Percentiles rank a stretch among this genome's conserved stretches.
Evolutionary conservation across 1,140 invertebrate species (phyloP).

Genomic region (Lordiphosa stackelbergi): DNA sequence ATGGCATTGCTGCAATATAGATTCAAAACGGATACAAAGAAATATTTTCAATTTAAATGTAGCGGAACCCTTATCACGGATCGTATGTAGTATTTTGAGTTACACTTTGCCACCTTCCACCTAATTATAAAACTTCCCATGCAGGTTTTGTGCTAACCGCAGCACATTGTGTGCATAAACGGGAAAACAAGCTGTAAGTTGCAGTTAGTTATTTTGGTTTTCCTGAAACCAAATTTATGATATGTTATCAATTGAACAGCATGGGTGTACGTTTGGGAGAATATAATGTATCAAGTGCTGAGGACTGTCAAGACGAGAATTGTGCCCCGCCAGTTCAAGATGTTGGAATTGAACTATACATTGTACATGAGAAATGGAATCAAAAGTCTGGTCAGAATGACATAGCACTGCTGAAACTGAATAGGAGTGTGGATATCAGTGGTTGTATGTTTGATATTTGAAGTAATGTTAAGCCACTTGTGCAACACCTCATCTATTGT

Average conservation of each 20-base stretch:
- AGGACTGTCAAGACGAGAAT: background rate
- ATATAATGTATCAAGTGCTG: conserved; percentile 3
- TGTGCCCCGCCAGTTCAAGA: conserved; percentile 12
- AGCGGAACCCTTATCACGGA: conserved; percentile 20
- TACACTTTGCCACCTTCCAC: no score
- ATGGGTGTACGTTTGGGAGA: conserved; percentile 22
- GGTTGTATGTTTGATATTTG: conserved; percentile 4
- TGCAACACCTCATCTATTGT: no score
- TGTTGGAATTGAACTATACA: background rate
- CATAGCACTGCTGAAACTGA: conserved; percentile 42
- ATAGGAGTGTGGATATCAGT: conserved; percentile 10
- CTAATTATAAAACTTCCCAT: no score
- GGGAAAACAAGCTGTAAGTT: conserved; percentile 5
- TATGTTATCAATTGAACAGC: conserved; percentile 3
- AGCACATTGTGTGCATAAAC: conserved; percentile 7
- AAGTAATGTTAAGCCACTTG: no score
- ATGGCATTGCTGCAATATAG: conserved; percentile 10
- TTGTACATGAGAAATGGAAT: background rate
- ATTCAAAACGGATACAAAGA: no score
- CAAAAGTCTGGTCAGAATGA: conserved; percentile 15
- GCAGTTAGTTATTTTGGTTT: background rate
- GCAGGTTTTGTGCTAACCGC: conserved; percentile 30
- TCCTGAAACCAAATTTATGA: background rate
- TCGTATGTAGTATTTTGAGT: conserved; percentile 12
- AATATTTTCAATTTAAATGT: background rate